These are phyloP conservation scores for Gobionotothen gibberifrons DNA, from an alignment of 2,797 vertebrate species.

Conservation along the genomic window DNA sequence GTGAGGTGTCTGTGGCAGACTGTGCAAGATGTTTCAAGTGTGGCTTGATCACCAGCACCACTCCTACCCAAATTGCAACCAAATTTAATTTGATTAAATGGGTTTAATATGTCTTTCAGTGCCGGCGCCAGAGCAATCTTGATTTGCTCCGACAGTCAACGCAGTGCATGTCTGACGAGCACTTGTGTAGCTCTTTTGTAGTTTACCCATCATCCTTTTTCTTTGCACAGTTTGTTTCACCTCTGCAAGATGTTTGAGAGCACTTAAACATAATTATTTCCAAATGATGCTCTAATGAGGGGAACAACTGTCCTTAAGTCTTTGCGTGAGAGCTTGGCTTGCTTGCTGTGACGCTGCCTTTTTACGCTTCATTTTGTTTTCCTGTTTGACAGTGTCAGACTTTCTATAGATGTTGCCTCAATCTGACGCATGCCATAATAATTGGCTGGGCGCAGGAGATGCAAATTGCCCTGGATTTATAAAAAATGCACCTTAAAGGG, in stretches of 20 bases:
- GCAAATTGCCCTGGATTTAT: conserved; percentile 85
- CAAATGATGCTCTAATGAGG: conserved; percentile 79
- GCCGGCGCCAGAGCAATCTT: background rate
- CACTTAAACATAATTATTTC: conserved; percentile 86
- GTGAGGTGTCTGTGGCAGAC: conserved; percentile 65
- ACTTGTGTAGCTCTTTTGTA: conserved; percentile 62
- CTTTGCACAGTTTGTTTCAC: conserved; percentile 74
- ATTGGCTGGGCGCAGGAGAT: conserved; percentile 79
- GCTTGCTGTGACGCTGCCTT: conserved; percentile 63
- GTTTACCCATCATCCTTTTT: conserved; percentile 71
- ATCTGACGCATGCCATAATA: conserved; percentile 78
- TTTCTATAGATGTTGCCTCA: conserved; percentile 78
- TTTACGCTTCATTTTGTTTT: conserved; percentile 70
- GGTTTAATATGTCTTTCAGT: conserved; percentile 56
- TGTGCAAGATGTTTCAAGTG: conserved; percentile 63
- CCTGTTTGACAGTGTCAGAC: conserved; percentile 76
- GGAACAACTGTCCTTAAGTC: conserved; percentile 74
- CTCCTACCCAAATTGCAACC: conserved; percentile 46
- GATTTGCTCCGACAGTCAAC: conserved; percentile 59
- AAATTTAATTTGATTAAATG: conserved; percentile 59
- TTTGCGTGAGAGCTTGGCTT: conserved; percentile 57
- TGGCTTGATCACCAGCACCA: conserved; percentile 50
- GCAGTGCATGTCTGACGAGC: conserved; percentile 44
- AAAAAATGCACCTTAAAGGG: conserved; percentile 86
- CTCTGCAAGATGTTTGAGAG: conserved; percentile 74